phyloP scores from a whole-genome alignment of 2,888 invertebrate species.

The Lasioglossum lativentre region DNA sequence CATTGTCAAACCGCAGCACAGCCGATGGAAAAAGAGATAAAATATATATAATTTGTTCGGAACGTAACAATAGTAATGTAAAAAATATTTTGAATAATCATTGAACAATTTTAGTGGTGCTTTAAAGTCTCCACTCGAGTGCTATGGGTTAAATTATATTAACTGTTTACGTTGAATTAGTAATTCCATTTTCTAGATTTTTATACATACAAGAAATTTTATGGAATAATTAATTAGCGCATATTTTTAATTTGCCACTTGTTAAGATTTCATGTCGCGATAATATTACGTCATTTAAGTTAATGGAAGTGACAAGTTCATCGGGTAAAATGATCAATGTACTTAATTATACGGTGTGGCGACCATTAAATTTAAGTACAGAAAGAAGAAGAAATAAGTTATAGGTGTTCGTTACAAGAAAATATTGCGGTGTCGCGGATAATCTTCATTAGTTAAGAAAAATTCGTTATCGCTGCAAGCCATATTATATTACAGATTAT shows the following conservation, averaged over 20 bases:
- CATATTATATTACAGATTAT: conserved; percentile 23
- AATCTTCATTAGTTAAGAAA: conserved; percentile 44
- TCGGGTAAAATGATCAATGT: conserved; percentile 17
- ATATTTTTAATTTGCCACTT: neutral
- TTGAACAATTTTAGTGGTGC: no score
- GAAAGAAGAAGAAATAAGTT: conserved; percentile 38
- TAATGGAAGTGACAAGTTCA: conserved; percentile 23
- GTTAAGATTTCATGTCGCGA: neutral
- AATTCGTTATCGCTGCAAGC: conserved; percentile 31
- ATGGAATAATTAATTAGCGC: neutral
- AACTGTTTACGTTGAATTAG: neutral
- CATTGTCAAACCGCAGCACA: no score
- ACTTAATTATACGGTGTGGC: conserved; percentile 12
- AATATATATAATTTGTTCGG: no score
- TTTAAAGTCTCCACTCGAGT: no score
- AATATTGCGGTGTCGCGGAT: conserved; percentile 22
- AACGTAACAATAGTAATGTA: no score
- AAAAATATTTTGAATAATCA: no score
- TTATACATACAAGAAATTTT: neutral
- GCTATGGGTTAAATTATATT: no score
- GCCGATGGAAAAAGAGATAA: no score
- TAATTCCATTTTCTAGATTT: neutral
- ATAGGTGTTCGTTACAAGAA: conserved; percentile 43
- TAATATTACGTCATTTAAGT: conserved; percentile 7
- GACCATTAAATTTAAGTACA: conserved; percentile 9